Evolutionary conservation across 2,797 vertebrate species (phyloP).

Genomic region (Selene dorsalis): DNA sequence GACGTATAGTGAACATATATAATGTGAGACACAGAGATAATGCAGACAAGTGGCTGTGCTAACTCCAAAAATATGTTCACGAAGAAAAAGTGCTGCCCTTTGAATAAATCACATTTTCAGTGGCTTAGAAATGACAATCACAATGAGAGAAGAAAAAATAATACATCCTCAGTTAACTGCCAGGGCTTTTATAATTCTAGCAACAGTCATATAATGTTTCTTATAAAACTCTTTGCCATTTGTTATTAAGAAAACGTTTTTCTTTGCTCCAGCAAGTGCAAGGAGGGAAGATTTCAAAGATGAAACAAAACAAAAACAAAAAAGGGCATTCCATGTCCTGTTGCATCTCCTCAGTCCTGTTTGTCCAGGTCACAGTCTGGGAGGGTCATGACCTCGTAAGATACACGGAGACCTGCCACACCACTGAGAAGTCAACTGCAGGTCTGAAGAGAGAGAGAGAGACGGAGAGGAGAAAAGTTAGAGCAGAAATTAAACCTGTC

Average conservation of each 20-base stretch:
- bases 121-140: constrained; percentile 28
- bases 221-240: constrained; percentile 16
- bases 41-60: constrained; percentile 57
- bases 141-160: constrained; percentile 25
- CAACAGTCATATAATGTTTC: constrained; percentile 25
- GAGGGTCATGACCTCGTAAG: constrained; percentile 69
- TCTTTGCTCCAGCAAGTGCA: constrained; percentile 22
- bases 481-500: not conserved
- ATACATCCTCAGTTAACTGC: constrained; percentile 7
- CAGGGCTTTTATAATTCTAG: constrained; percentile 23
- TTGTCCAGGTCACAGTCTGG: constrained; percentile 67
- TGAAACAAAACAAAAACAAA: constrained; percentile 59
- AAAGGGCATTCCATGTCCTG: constrained; percentile 61
- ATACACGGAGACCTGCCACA: constrained; percentile 68
- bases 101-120: constrained; percentile 59
- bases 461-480: constrained; percentile 6
- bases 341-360: constrained; percentile 69
- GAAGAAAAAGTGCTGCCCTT: constrained; percentile 26
- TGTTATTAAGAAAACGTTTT: constrained; percentile 43
- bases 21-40: constrained; percentile 46
- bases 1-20: constrained; percentile 51
- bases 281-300: constrained; percentile 24
- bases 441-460: constrained; percentile 20
- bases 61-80: constrained; percentile 65
- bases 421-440: constrained; percentile 59